Evolutionary conservation across 2,113 vertebrate species (phyloP).

Genomic region (Arothron firmamentum): DNA sequence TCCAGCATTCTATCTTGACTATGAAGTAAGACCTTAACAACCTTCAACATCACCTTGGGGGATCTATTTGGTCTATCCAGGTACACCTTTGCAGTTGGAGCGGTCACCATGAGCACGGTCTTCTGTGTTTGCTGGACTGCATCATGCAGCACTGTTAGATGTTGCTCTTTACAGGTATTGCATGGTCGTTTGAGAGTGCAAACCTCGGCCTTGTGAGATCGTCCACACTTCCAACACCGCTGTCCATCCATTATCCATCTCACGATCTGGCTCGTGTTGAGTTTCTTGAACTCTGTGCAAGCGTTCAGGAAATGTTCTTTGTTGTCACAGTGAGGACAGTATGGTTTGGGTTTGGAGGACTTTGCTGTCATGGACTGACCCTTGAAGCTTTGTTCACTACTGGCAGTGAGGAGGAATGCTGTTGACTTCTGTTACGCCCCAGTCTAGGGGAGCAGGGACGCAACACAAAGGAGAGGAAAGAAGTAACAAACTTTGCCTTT

Average conservation of each 20-base stretch:
- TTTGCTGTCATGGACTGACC: neutral
- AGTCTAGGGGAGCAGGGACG: no score
- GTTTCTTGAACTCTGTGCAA: neutral
- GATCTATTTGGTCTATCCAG: neutral
- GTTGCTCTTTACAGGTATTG: neutral
- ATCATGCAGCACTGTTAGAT: conserved; percentile 1
- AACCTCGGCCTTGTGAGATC: neutral
- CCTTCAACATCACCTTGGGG: conserved; percentile 12
- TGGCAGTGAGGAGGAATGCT: neutral
- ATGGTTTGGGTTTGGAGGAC: neutral
- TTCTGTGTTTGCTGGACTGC: neutral
- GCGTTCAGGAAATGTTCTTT: neutral
- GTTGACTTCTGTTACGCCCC: neutral
- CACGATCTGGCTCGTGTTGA: neutral
- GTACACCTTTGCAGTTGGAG: neutral
- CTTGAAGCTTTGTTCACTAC: neutral
- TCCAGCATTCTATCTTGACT: neutral
- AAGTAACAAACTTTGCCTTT: no score
- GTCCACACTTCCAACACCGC: conserved; percentile 6
- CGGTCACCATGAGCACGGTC: conserved; percentile 3
- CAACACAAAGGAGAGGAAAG: no score
- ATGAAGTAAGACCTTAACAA: conserved; percentile 18
- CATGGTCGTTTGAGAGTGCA: neutral
- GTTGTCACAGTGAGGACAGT: neutral
- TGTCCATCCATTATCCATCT: neutral